Conservation (phyloP, 2,113 vertebrate genomes). For the Heterochromis multidens region DNA sequence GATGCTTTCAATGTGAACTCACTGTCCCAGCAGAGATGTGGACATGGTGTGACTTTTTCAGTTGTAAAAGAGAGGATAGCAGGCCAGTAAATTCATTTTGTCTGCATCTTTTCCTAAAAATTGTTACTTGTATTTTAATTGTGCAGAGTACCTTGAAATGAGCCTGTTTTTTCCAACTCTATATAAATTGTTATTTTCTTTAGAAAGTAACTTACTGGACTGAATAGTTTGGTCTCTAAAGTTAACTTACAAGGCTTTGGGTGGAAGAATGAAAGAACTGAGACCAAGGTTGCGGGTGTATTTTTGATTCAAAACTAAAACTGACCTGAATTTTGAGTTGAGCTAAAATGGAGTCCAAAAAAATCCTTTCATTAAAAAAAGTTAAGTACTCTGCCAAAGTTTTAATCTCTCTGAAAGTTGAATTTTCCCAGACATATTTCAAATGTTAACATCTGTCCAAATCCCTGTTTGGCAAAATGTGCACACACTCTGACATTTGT, state of each 20-base stretch:
- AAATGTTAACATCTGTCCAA: constrained; percentile 59
- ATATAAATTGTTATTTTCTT: neutral
- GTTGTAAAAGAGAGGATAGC: neutral
- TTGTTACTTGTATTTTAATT: neutral
- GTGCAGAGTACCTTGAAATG: neutral
- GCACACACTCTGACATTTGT: constrained; percentile 58
- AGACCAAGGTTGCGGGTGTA: neutral
- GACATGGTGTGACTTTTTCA: constrained; percentile 18
- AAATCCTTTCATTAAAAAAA: neutral
- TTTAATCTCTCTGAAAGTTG: constrained; percentile 32
- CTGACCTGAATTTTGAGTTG: neutral
- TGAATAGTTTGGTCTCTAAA: neutral
- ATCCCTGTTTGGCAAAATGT: constrained; percentile 56
- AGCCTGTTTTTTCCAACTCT: neutral
- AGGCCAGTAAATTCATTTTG: neutral
- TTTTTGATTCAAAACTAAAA: neutral
- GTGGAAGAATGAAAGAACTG: neutral
- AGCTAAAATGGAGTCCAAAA: neutral
- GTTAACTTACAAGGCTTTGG: neutral
- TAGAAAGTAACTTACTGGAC: neutral
- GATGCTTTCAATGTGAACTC: constrained; percentile 28
- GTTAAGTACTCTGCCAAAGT: constrained; percentile 21
- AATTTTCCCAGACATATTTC: constrained; percentile 31
- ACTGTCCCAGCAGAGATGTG: neutral
- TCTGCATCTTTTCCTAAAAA: neutral